Evolutionary conservation across 2,797 vertebrate genomes (phyloP).

Genomic region (Forpus xanthops): DNA sequence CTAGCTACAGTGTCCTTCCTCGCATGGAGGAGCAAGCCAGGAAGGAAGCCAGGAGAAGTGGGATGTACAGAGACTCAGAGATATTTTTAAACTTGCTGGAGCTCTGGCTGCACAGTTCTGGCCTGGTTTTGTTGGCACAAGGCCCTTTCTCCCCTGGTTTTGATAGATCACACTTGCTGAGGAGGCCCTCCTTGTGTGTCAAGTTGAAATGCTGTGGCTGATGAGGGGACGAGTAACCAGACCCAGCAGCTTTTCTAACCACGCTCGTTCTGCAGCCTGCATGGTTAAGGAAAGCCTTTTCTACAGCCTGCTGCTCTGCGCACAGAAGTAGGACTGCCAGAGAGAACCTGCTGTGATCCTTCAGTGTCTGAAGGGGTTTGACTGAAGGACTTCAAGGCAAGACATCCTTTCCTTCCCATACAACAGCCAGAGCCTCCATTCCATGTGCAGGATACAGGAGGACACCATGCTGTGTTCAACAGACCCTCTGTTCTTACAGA

Average conservation of each 20-base stretch:
- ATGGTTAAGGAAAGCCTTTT: background rate
- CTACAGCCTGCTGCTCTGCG: background rate
- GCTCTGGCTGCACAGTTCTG: conserved; percentile 31
- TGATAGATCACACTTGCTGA: conserved; percentile 11
- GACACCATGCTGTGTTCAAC: background rate
- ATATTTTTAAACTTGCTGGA: conserved; percentile 33
- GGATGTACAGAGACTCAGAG: conserved; percentile 2
- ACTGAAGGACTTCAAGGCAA: background rate
- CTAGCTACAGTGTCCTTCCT: conserved; percentile 2
- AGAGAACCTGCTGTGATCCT: background rate
- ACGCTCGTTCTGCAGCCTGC: background rate
- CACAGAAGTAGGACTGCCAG: background rate
- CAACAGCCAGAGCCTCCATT: background rate
- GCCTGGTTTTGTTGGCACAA: conserved; percentile 32
- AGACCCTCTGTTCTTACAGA: background rate
- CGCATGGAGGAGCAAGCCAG: background rate
- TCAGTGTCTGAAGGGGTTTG: background rate
- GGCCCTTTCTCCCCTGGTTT: conserved; percentile 6
- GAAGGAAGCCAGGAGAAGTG: conserved; percentile 12
- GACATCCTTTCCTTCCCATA: background rate
- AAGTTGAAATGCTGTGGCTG: conserved; percentile 8
- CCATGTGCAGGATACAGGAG: background rate
- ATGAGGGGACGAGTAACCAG: background rate
- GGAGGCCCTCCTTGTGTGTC: background rate
- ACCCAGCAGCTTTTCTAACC: background rate